Evolutionary conservation across 2,797 vertebrate species (phyloP).

Genomic region (Clamator glandarius): DNA sequence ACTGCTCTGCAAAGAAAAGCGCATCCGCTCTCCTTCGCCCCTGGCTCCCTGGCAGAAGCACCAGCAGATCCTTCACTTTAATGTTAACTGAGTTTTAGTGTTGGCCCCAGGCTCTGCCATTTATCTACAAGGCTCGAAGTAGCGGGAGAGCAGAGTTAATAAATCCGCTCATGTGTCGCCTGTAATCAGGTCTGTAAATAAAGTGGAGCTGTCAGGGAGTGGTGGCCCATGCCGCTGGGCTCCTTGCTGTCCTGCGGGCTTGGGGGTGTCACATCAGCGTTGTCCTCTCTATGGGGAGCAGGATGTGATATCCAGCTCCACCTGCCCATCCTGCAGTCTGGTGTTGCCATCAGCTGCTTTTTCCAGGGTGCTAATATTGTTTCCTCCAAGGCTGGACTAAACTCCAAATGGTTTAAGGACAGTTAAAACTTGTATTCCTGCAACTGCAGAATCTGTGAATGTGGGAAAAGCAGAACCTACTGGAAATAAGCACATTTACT

Average conservation of each 20-base stretch:
- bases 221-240: neutral
- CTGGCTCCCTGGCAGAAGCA: neutral
- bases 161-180: conserved; percentile 57
- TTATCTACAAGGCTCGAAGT: conserved; percentile 34
- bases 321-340: neutral
- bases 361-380: neutral
- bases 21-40: neutral
- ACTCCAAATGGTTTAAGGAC: neutral
- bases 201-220: conserved; percentile 29
- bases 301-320: neutral
- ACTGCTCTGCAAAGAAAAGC: neutral
- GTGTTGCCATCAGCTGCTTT: neutral
- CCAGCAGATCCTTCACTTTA: conserved; percentile 60
- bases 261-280: accelerated
- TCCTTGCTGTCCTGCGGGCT: neutral
- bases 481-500: neutral
- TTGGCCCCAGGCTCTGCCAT: conserved; percentile 49
- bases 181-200: conserved; percentile 52
- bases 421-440: neutral
- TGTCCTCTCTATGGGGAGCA: neutral
- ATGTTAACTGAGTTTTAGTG: conserved; percentile 56
- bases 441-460: neutral
- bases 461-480: neutral
- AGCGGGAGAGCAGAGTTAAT: conserved; percentile 55
- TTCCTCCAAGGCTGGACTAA: neutral